Base-by-base conservation (phyloP, 2,113 vertebrate species). In the Girardinichthys multiradiatus region DNA sequence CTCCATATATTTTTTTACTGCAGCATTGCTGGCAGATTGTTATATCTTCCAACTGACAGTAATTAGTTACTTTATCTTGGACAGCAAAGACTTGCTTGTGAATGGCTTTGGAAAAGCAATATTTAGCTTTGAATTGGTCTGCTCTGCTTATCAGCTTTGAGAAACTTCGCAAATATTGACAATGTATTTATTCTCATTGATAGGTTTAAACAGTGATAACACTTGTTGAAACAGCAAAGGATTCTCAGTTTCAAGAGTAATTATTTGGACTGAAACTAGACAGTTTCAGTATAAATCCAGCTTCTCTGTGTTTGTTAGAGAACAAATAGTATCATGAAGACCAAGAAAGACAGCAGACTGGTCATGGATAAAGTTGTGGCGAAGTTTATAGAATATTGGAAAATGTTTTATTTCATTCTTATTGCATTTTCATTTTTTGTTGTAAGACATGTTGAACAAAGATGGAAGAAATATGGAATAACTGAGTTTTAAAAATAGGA, bases 151-250 rank as follows among this genome's bases (percentile, higher is more conserved):
- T 54, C 74, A 78, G 69, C 57, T 72, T 72, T 13, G 63, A 74
- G 72, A n/a, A 6, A 76, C 78, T 84, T 80, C 77, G 74, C 73
- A 78, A 68, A 87, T 72, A 81, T 72, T 72, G 45, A 79, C 72
- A 82, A 54, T 66, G 2, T 62, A 37, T 81, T 70, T 5, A 76
- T 42, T 42, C 15, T 79, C 26, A 72, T 57, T 35, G 21, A 69
- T 62, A 83, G 61, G 4, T 4, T 35, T 13, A 17, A 37, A 66
- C 37, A 42, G 5, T 68, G 63, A 63, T 70, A 58, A 54, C 72
- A 63, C 69, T 85, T 83, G 81, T 85, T 84, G 70, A 68, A 57
- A 62, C 63, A 68, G 83, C 51, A 74, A 74, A 48, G 19, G 66
- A 68, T 76, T 68, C 33, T 12, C 29, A 60, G n/a, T 28, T 19